Conservation (phyloP, 2,113 vertebrate genomes). For the Oxyruncus cristatus region DNA sequence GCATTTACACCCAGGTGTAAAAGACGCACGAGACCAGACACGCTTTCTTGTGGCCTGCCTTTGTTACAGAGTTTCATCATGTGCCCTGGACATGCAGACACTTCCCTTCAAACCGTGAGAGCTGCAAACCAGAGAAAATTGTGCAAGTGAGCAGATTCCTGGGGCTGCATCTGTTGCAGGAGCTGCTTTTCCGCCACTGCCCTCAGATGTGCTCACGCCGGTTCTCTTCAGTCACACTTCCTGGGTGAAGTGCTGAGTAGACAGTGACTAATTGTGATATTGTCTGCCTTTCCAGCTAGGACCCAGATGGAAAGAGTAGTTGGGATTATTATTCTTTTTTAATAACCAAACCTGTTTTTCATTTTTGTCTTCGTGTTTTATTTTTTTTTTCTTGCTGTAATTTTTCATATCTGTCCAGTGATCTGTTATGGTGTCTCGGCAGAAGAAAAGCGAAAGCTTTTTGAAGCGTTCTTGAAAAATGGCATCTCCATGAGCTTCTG, state of each 20-base stretch:
- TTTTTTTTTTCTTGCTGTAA: neutral
- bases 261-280: neutral
- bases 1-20: neutral
- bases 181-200: neutral
- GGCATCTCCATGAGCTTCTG: neutral
- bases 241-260: constrained; percentile 5
- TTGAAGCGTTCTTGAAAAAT: neutral
- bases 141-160: constrained; percentile 40
- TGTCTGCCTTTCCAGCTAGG: neutral
- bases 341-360: neutral
- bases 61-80: neutral
- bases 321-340: neutral
- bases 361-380: neutral
- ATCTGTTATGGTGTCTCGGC: neutral
- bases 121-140: neutral
- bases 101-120: neutral
- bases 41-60: neutral
- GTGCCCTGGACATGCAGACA: neutral
- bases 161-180: neutral
- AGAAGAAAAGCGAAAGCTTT: neutral
- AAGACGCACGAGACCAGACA: neutral
- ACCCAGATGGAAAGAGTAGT: neutral
- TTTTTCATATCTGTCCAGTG: neutral
- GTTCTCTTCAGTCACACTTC: neutral
- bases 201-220: rapidly evolving